Evolutionary conservation across 2,888 invertebrate species (phyloP).

Genomic region (Drosophila meridionalis): DNA sequence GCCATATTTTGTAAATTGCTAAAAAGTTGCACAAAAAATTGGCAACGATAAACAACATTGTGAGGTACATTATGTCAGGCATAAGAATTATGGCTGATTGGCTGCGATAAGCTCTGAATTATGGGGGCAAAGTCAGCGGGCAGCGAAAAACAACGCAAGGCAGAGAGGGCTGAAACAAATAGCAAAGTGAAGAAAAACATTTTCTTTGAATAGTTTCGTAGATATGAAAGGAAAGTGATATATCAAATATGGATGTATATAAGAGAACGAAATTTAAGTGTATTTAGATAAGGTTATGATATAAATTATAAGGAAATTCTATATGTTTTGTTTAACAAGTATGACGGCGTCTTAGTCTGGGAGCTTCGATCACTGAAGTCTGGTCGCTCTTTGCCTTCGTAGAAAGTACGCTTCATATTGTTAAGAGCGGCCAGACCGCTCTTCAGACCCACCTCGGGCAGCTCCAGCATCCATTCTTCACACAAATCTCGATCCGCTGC

Average conservation of each 20-base stretch:
- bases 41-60: constrained; percentile 69
- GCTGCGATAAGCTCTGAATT: constrained; percentile 68
- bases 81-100: constrained; percentile 73
- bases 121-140: constrained; percentile 74
- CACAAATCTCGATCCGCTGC: constrained; percentile 86
- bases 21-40: constrained; percentile 65
- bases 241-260: background rate
- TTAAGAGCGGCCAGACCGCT: constrained; percentile 89
- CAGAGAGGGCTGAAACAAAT: background rate
- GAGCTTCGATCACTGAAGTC: constrained; percentile 92
- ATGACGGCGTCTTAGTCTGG: constrained; percentile 94
- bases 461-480: constrained; percentile 96
- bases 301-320: background rate
- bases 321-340: background rate
- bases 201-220: background rate
- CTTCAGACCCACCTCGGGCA: constrained; percentile 90
- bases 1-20: constrained; percentile 77
- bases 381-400: constrained; percentile 89
- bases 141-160: constrained; percentile 5
- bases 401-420: constrained; percentile 89
- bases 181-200: background rate
- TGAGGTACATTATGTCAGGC: constrained; percentile 71
- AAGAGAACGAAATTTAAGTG: background rate
- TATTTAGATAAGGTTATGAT: background rate
- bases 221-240: background rate